These are phyloP conservation scores for Pimpla rufipes DNA, from an alignment of 2,888 invertebrate species.

Conservation along the genomic window DNA sequence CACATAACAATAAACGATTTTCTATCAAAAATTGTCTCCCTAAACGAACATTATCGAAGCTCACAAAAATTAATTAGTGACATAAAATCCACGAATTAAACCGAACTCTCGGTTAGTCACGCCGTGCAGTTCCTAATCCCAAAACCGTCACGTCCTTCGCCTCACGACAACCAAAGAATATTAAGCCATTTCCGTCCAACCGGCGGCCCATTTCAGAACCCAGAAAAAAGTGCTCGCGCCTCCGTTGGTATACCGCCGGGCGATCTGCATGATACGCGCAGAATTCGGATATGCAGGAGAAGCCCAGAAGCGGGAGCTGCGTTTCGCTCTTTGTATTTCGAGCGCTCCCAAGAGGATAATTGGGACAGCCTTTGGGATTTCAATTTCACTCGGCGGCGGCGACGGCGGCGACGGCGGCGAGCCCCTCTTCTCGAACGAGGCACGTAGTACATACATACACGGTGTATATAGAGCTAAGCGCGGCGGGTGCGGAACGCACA, in stretches of 20 bases:
- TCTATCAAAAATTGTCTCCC: too few species aligned
- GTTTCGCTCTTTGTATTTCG: conserved; percentile 35
- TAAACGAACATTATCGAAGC: too few species aligned
- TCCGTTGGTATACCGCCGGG: neutral
- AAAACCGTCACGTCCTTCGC: too few species aligned
- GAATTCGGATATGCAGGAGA: conserved; percentile 1
- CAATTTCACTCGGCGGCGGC: conserved; percentile 58
- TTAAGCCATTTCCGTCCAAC: too few species aligned
- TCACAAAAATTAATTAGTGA: too few species aligned
- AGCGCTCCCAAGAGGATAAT: conserved; percentile 54
- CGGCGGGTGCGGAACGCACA: neutral
- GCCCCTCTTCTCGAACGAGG: conserved; percentile 1
- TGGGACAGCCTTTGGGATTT: conserved; percentile 63
- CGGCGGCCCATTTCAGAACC: too few species aligned
- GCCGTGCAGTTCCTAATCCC: too few species aligned
- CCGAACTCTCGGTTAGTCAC: too few species aligned
- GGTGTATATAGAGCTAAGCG: neutral
- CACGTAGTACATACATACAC: conserved; percentile 24
- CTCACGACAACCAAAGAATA: too few species aligned
- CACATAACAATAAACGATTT: too few species aligned
- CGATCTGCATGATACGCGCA: conserved; percentile 9
- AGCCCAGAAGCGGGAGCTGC: neutral
- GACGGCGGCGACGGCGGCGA: neutral
- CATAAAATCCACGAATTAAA: too few species aligned
- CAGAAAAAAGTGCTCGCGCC: neutral